A percentile compares a stretch with the other conserved stretches of the same genome.
These are phyloP conservation scores for Mormoops blainvillei DNA, from an alignment of 2,113 vertebrate species.

Conservation along the genomic window DNA sequence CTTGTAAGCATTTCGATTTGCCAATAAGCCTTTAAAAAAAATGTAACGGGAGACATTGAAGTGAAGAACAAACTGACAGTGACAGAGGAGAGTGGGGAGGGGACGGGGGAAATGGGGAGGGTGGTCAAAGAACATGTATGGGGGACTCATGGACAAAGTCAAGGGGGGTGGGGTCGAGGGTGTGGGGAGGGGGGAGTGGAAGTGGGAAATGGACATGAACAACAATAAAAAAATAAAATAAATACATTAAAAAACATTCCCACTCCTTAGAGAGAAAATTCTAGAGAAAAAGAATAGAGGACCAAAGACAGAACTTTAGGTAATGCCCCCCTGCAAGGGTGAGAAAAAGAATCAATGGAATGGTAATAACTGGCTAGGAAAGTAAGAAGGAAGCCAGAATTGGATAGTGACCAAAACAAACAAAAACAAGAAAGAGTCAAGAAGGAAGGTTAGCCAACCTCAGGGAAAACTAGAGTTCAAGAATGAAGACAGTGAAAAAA, in stretches of 20 bases:
- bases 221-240: no score
- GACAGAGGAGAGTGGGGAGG: no score
- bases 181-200: no score
- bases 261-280: background rate
- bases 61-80: no score
- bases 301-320: background rate
- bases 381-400: background rate
- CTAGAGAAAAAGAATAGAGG: background rate
- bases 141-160: no score
- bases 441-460: background rate
- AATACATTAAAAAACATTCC: no score
- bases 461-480: constrained; percentile 10
- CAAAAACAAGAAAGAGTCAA: background rate
- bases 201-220: no score
- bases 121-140: no score
- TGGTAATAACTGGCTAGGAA: background rate
- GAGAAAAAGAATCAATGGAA: background rate
- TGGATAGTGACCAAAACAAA: constrained; percentile 13
- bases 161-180: no score
- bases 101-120: no score
- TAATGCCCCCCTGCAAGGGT: background rate
- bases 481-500: background rate
- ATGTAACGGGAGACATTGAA: no score
- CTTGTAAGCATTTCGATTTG: background rate
- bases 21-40: background rate